phyloP scores from a whole-genome alignment of 2,113 vertebrate species.

The Chlamydotis undulata region DNA sequence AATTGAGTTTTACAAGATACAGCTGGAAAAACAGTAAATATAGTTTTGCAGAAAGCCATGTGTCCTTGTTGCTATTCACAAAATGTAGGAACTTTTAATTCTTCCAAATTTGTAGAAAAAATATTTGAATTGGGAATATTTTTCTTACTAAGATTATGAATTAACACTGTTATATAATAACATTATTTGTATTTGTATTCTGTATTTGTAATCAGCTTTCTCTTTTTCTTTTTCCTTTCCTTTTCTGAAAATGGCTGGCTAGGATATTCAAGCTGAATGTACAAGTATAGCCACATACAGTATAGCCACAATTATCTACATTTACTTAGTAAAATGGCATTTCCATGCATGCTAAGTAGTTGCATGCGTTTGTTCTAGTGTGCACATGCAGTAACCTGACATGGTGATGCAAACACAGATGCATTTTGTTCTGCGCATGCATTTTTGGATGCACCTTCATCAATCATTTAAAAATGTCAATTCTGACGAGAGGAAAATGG shows the following conservation, averaged over 20 bases:
- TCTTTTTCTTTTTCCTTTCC: slow-evolving; percentile 57
- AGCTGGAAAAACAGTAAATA: not conserved
- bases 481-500: not conserved
- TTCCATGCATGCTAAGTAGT: slow-evolving; percentile 60
- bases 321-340: slow-evolving; percentile 55
- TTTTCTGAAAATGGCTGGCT: slow-evolving; percentile 69
- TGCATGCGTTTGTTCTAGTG: slow-evolving; percentile 57
- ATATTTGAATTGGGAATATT: not conserved
- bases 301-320: slow-evolving; percentile 48
- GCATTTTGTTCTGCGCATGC: slow-evolving; percentile 64
- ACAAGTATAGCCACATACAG: slow-evolving; percentile 61
- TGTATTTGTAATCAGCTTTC: slow-evolving; percentile 60
- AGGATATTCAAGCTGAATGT: slow-evolving; percentile 62
- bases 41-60: not conserved
- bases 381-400: slow-evolving; percentile 58
- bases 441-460: slow-evolving; percentile 61
- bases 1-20: not conserved
- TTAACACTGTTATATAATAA: slow-evolving; percentile 9
- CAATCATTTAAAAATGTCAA: slow-evolving; percentile 39
- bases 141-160: not conserved
- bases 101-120: not conserved
- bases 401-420: slow-evolving; percentile 56
- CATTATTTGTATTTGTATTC: slow-evolving; percentile 33
- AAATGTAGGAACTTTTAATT: not conserved
- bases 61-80: not conserved